Percentiles rank a stretch among this genome's conserved stretches.
Conservation (phyloP, 2,888 invertebrate species). For the Agrotis ipsilon region DNA sequence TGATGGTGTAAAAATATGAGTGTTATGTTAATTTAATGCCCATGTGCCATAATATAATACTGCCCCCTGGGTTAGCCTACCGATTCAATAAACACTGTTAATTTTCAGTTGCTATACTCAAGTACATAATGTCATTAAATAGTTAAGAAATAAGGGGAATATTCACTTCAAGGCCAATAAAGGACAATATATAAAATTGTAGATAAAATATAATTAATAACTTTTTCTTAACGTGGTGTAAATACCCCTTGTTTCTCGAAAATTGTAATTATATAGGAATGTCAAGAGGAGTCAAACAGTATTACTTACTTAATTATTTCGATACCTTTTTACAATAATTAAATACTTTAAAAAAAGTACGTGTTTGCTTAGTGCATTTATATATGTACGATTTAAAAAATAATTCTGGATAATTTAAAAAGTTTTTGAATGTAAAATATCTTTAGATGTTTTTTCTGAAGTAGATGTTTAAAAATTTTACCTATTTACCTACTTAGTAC, state of each 20-base stretch:
- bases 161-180: slow-evolving; percentile 36
- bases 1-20: slow-evolving; percentile 79
- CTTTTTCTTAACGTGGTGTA: slow-evolving; percentile 42
- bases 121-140: slow-evolving; percentile 54
- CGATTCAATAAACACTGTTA: slow-evolving; percentile 73
- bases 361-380: slow-evolving; percentile 78
- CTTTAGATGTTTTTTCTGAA: slow-evolving; percentile 73
- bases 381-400: slow-evolving; percentile 68
- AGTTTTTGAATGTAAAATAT: slow-evolving; percentile 60
- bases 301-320: slow-evolving; percentile 89
- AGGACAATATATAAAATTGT: slow-evolving; percentile 57
- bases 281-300: slow-evolving; percentile 86
- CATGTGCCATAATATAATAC: slow-evolving; percentile 85
- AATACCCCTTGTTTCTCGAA: slow-evolving; percentile 69
- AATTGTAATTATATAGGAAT: slow-evolving; percentile 71
- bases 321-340: slow-evolving; percentile 81
- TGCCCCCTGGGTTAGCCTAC: slow-evolving; percentile 80
- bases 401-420: slow-evolving; percentile 66
- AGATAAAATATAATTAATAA: slow-evolving; percentile 54
- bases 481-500: slow-evolving; percentile 73
- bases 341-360: slow-evolving; percentile 69
- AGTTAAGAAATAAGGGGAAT: slow-evolving; percentile 60
- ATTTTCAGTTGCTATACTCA: slow-evolving; percentile 65
- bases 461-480: slow-evolving; percentile 71
- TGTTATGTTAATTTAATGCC: slow-evolving; percentile 81